Conservation (phyloP, 2,797 vertebrate genomes). For the Lacerta viridis region DNA sequence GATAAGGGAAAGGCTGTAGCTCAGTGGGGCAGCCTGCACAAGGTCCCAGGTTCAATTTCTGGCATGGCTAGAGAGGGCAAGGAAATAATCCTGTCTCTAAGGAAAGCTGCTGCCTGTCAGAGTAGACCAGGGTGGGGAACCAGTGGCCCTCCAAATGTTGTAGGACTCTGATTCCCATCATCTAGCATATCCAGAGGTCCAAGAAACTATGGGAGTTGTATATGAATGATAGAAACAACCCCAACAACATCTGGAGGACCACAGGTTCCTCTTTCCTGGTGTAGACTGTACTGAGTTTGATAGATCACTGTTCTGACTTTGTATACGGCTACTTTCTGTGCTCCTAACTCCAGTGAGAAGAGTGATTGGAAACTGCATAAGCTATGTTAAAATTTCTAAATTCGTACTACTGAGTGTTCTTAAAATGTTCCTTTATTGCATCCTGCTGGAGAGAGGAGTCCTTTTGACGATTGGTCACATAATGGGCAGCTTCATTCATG, state of each 20-base stretch:
- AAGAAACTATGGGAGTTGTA: too few relatives aligned
- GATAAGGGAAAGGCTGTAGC: background rate
- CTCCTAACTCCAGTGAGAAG: background rate
- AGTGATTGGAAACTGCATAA: background rate
- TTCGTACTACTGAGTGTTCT: background rate
- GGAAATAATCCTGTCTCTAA: background rate
- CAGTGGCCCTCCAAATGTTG: background rate
- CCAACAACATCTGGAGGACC: background rate
- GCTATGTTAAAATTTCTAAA: background rate
- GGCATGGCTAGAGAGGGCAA: background rate
- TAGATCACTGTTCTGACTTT: background rate
- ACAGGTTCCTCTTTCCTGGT: background rate
- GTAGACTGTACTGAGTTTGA: background rate
- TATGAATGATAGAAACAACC: too few relatives aligned
- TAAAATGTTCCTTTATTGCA: background rate
- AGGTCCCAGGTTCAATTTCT: background rate
- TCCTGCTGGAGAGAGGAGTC: background rate
- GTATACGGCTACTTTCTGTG: background rate
- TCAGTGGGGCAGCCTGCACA: background rate
- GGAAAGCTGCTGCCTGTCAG: background rate
- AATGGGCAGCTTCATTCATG: background rate
- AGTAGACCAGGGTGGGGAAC: background rate
- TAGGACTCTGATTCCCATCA: too few relatives aligned
- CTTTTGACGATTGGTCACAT: background rate
- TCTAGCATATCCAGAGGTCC: too few relatives aligned